phyloP scores from a whole-genome alignment of 2,888 invertebrate genomes.

The Augiades crinisus region DNA sequence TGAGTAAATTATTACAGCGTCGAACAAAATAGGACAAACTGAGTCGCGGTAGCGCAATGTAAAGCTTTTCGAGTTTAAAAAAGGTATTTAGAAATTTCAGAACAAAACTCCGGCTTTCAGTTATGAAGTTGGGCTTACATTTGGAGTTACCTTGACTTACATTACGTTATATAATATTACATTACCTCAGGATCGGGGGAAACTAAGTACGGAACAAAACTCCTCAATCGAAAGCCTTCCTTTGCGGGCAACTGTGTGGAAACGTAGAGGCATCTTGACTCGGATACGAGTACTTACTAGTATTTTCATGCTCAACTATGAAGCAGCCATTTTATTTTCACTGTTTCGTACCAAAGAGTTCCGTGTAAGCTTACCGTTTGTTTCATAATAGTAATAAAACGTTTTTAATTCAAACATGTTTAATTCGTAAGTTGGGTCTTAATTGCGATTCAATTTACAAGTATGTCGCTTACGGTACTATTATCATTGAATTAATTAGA shows the following conservation, averaged over 20 bases:
- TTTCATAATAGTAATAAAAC: slow-evolving; percentile 35
- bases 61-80: slow-evolving; percentile 26
- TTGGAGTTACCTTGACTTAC: slow-evolving; percentile 26
- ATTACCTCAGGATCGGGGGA: slow-evolving; percentile 35
- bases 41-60: slow-evolving; percentile 16
- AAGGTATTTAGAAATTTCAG: slow-evolving; percentile 25
- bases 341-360: slow-evolving; percentile 43
- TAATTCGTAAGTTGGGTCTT: slow-evolving; percentile 16
- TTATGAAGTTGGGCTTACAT: slow-evolving; percentile 20
- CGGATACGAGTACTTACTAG: slow-evolving; percentile 49
- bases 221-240: slow-evolving; percentile 54
- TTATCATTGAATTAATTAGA: slow-evolving; percentile 19
- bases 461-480: slow-evolving; percentile 21
- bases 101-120: slow-evolving; percentile 24
- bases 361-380: slow-evolving; percentile 41
- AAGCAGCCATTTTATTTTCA: slow-evolving; percentile 44
- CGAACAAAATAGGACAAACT: slow-evolving; percentile 27
- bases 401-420: slow-evolving; percentile 33
- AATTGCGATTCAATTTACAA: slow-evolving; percentile 17
- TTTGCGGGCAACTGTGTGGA: slow-evolving; percentile 56
- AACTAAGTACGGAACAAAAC: slow-evolving; percentile 48
- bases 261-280: slow-evolving; percentile 61
- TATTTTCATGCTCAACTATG: slow-evolving; percentile 51
- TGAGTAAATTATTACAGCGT: slow-evolving; percentile 25
- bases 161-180: slow-evolving; percentile 26